Percentiles rank a stretch among this genome's conserved stretches.
Conservation (phyloP, 2,797 vertebrate genomes). For the Dendrocincla fuliginosa region DNA sequence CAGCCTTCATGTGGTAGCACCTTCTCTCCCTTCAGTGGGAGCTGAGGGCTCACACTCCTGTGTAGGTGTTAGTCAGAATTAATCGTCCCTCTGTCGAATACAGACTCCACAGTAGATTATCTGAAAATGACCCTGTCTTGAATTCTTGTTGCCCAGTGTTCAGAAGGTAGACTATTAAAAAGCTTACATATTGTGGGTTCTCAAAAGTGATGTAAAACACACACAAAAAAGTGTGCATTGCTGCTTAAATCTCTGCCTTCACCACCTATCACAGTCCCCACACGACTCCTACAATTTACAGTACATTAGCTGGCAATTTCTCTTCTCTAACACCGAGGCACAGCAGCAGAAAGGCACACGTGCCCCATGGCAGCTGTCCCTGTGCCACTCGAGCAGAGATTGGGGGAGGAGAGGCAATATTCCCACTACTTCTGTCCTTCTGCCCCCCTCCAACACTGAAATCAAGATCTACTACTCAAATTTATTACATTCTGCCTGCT, state of each 20-base stretch:
- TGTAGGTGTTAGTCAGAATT: fast-evolving
- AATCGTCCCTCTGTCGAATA: neutral
- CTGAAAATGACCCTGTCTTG: neutral
- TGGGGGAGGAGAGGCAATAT: neutral
- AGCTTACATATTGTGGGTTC: neutral
- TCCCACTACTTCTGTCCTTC: neutral
- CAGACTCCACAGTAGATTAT: neutral
- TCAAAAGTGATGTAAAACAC: neutral
- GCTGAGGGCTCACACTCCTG: neutral
- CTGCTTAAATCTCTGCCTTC: neutral
- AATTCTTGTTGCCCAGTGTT: neutral
- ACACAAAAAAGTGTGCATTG: neutral
- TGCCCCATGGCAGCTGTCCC: neutral
- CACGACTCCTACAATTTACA: neutral
- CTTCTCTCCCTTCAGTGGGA: neutral
- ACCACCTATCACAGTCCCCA: neutral
- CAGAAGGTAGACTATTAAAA: neutral
- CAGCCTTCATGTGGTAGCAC: neutral
- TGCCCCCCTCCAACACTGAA: neutral
- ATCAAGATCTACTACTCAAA: neutral
- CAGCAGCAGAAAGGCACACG: neutral
- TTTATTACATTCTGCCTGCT: neutral
- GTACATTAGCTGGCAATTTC: neutral
- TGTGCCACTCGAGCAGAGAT: neutral
- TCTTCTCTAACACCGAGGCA: neutral